Evolutionary conservation across 2,113 vertebrate species (phyloP).

Genomic region (Gadus macrocephalus): DNA sequence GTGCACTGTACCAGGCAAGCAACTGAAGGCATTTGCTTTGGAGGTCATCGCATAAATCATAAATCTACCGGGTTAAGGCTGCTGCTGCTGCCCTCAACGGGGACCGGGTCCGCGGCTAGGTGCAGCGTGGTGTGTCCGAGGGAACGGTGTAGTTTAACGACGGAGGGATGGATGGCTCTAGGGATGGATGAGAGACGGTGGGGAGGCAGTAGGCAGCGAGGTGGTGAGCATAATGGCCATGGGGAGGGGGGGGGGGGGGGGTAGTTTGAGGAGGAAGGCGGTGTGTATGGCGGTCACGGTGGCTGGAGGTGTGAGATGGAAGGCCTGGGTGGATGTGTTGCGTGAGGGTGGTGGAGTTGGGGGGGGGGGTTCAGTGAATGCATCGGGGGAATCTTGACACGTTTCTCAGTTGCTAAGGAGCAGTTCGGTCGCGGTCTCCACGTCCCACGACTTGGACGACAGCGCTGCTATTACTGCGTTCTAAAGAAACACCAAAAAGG

Average conservation of each 20-base stretch:
- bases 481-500: constrained; percentile 61
- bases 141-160: not conserved
- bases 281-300: no score
- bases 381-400: constrained; percentile 65
- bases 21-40: constrained; percentile 20
- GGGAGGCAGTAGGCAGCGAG: constrained; percentile 34
- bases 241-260: constrained; percentile 3
- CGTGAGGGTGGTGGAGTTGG: constrained; percentile 72
- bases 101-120: no score
- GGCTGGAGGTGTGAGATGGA: no score
- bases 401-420: constrained; percentile 93
- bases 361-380: constrained; percentile 28
- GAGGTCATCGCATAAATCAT: not conserved
- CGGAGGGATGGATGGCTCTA: constrained; percentile 5
- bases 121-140: no score
- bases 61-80: no score
- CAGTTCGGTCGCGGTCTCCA: constrained; percentile 96
- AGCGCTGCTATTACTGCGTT: constrained; percentile 99
- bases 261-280: constrained; percentile 29
- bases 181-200: not conserved
- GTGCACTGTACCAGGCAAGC: constrained; percentile 12
- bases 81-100: no score
- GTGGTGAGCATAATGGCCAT: constrained; percentile 36
- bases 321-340: constrained; percentile 52
- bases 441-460: constrained; percentile 99